Conservation (phyloP, 2,797 vertebrate species). For the Neopelma chrysocephalum region DNA sequence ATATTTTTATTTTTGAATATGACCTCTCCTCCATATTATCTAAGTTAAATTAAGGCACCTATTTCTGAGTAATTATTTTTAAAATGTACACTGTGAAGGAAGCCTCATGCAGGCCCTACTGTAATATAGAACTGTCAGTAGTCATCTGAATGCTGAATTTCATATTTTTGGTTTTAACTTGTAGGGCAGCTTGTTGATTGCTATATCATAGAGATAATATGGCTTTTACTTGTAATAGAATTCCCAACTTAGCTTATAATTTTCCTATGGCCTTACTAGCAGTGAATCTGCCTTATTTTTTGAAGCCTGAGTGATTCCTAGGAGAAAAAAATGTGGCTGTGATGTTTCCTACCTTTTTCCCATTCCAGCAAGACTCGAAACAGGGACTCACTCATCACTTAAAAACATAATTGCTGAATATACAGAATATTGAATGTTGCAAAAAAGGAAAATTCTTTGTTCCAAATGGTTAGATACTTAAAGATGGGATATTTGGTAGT, state of each 20-base stretch:
- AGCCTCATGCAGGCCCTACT: background rate
- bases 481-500: background rate
- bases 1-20: background rate
- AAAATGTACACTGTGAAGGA: background rate
- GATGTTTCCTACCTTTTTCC: background rate
- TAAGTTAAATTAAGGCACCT: background rate
- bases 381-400: background rate
- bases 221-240: background rate
- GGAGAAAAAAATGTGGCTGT: background rate
- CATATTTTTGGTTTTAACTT: background rate
- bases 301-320: background rate
- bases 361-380: background rate
- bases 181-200: background rate
- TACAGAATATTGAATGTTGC: background rate
- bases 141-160: background rate
- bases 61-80: background rate
- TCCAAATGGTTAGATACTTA: background rate
- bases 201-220: background rate
- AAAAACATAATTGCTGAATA: background rate
- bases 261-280: background rate
- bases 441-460: background rate
- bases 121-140: background rate
- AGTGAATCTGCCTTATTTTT: background rate
- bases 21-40: background rate
- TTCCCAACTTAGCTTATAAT: background rate